Evolutionary conservation across 2,888 invertebrate genomes (phyloP).

Genomic region (Yponomeuta plumbellus): DNA sequence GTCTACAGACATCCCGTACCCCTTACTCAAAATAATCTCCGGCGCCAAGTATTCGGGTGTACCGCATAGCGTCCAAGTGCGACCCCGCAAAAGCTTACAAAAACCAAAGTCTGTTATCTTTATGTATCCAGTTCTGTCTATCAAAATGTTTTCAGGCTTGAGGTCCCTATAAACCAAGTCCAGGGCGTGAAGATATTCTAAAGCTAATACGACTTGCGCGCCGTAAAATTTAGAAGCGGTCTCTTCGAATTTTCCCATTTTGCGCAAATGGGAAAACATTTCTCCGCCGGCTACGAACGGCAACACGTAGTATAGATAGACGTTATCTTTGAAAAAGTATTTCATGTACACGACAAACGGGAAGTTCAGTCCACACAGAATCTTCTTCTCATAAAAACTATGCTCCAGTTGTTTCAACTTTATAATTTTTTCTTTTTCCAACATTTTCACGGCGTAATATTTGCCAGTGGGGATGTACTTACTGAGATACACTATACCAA

Average conservation of each 20-base stretch:
- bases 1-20: slow-evolving; percentile 94
- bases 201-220: slow-evolving; percentile 90
- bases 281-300: slow-evolving; percentile 92
- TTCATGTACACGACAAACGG: slow-evolving; percentile 92
- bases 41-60: slow-evolving; percentile 98
- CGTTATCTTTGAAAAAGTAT: slow-evolving; percentile 90
- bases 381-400: slow-evolving; percentile 91
- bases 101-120: slow-evolving; percentile 97
- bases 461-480: slow-evolving; percentile 76
- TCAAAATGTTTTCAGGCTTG: slow-evolving; percentile 94
- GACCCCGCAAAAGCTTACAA: slow-evolving; percentile 84
- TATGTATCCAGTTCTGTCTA: slow-evolving; percentile 86
- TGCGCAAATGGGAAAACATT: slow-evolving; percentile 86
- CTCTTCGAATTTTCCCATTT: slow-evolving; percentile 82
- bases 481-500: slow-evolving; percentile 88
- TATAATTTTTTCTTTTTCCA: slow-evolving; percentile 90
- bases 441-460: slow-evolving; percentile 91
- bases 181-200: slow-evolving; percentile 94
- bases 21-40: slow-evolving; percentile 92
- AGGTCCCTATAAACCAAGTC: slow-evolving; percentile 92
- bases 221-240: slow-evolving; percentile 90
- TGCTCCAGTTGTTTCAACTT: slow-evolving; percentile 93
- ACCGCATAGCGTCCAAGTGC: slow-evolving; percentile 96
- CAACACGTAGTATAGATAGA: slow-evolving; percentile 87
- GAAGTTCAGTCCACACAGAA: slow-evolving; percentile 89